Evolutionary conservation across 2,113 vertebrate species (phyloP).

Genomic region (Pterophyllum scalare): DNA sequence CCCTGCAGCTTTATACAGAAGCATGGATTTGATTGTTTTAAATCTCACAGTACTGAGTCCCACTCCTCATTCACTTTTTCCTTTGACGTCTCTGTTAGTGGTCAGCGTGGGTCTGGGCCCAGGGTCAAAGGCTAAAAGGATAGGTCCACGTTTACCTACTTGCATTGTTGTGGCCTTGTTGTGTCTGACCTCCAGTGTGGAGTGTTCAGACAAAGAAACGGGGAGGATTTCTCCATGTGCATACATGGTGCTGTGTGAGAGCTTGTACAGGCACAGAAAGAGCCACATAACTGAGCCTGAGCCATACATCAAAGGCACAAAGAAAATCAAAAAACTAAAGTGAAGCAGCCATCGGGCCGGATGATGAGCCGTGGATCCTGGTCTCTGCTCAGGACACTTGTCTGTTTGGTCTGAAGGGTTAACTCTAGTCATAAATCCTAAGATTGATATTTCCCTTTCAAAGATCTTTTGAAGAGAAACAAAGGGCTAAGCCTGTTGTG

Average conservation of each 20-base stretch:
- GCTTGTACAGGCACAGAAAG: slow-evolving; percentile 3
- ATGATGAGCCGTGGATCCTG: slow-evolving; percentile 37
- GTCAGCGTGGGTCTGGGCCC: background rate
- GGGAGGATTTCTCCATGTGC: background rate
- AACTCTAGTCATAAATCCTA: slow-evolving; percentile 62
- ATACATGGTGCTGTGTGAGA: background rate
- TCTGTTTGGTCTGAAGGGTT: slow-evolving; percentile 42
- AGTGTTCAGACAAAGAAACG: background rate
- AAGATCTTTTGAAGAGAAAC: slow-evolving; percentile 74
- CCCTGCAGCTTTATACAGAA: background rate
- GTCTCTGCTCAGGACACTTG: slow-evolving; percentile 30
- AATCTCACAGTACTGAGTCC: background rate
- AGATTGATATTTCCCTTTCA: slow-evolving; percentile 67
- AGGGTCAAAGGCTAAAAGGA: slow-evolving; percentile 61
- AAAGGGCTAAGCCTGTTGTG: slow-evolving; percentile 62
- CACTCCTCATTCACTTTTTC: background rate
- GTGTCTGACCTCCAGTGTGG: slow-evolving; percentile 27
- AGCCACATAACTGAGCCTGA: slow-evolving; percentile 17
- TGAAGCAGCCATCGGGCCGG: slow-evolving; percentile 17
- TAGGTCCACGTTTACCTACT: slow-evolving; percentile 55
- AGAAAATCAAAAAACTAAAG: background rate
- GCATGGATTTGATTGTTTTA: background rate
- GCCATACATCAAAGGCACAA: slow-evolving; percentile 44
- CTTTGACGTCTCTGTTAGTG: background rate
- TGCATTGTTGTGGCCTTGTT: slow-evolving; percentile 44